Evolutionary conservation across 2,113 vertebrate genomes (phyloP).

Genomic region (Pterocles orientalis): DNA sequence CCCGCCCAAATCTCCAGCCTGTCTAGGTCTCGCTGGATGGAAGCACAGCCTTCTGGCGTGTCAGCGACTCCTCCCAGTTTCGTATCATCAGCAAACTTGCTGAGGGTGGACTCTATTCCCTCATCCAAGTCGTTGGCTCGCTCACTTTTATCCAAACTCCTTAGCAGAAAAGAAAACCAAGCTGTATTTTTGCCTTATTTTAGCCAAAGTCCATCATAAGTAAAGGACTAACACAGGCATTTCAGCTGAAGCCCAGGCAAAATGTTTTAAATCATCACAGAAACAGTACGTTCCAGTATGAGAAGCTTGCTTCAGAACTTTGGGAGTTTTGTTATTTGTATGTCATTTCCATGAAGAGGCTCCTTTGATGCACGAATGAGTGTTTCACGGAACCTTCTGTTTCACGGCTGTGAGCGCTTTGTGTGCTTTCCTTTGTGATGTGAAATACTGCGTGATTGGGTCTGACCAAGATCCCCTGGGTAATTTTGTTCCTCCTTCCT

Average conservation of each 20-base stretch:
- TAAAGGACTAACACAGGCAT: not conserved
- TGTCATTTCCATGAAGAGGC: not conserved
- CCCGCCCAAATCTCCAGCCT: no score
- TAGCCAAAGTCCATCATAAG: not conserved
- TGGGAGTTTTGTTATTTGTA: not conserved
- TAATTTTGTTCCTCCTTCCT: not conserved
- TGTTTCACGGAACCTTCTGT: not conserved
- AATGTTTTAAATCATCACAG: not conserved
- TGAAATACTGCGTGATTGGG: slow-evolving; percentile 14
- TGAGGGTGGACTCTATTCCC: no score
- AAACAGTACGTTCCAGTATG: not conserved
- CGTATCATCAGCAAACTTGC: no score
- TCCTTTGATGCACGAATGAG: not conserved
- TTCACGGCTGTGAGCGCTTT: not conserved
- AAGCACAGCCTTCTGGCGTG: no score
- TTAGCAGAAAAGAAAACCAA: not conserved
- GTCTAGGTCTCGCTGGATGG: no score
- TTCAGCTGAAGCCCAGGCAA: not conserved
- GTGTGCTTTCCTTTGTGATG: not conserved
- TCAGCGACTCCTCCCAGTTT: no score
- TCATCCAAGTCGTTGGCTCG: no score
- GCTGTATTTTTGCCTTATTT: not conserved
- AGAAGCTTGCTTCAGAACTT: not conserved
- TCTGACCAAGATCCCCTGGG: not conserved
- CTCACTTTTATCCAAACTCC: not conserved